These are phyloP conservation scores for Melanchra persicariae DNA, from an alignment of 2,888 invertebrate species.

Conservation along the genomic window DNA sequence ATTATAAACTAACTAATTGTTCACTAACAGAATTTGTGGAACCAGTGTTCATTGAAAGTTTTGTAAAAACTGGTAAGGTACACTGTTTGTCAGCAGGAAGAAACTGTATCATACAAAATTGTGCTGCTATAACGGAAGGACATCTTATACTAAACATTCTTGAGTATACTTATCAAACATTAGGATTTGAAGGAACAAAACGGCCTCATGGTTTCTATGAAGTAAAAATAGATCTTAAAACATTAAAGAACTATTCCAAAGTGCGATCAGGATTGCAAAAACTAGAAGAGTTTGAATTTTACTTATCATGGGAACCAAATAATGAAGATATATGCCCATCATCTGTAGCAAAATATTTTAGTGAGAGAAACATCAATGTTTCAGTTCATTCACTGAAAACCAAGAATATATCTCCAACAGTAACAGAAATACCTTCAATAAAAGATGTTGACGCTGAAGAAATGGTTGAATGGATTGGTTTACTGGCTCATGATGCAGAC, in stretches of 20 bases:
- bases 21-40: slow-evolving; percentile 79
- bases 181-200: slow-evolving; percentile 84
- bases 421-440: slow-evolving; percentile 78
- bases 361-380: slow-evolving; percentile 75
- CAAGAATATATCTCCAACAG: slow-evolving; percentile 71
- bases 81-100: slow-evolving; percentile 78
- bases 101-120: slow-evolving; percentile 83
- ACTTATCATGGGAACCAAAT: slow-evolving; percentile 81
- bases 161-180: slow-evolving; percentile 81
- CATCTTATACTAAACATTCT: slow-evolving; percentile 78
- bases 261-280: slow-evolving; percentile 73
- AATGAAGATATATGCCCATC: slow-evolving; percentile 83
- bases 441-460: slow-evolving; percentile 80
- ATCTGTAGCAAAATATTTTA: slow-evolving; percentile 85
- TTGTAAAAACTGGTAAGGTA: slow-evolving; percentile 80
- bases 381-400: slow-evolving; percentile 69
- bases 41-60: slow-evolving; percentile 80
- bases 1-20: slow-evolving; percentile 79
- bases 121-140: slow-evolving; percentile 82
- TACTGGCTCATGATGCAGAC: slow-evolving; percentile 78
- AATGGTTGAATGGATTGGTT: slow-evolving; percentile 86
- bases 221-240: slow-evolving; percentile 79
- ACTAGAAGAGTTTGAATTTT: slow-evolving; percentile 78
- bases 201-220: slow-evolving; percentile 80
- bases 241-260: slow-evolving; percentile 74